Evolutionary conservation across 2,888 invertebrate species (phyloP).

Genomic region (Griposia aprilina): DNA sequence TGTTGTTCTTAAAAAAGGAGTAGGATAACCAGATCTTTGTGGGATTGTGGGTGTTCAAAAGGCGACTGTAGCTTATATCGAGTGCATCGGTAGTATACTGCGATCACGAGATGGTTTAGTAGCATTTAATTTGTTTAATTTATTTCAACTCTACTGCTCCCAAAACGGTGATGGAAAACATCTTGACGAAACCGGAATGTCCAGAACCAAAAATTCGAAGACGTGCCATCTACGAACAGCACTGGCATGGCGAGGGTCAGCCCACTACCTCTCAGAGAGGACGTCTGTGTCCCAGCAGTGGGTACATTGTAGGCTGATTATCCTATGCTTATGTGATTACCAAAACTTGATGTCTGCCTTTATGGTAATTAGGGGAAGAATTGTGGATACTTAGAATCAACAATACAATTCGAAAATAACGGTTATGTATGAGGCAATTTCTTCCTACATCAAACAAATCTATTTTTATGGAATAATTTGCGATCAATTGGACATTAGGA

Average conservation of each 20-base stretch:
- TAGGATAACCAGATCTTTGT: background rate
- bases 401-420: background rate
- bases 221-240: no score
- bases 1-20: background rate
- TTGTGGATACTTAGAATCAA: background rate
- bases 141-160: no score
- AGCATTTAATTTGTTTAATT: no score
- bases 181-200: no score
- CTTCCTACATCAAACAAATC: background rate
- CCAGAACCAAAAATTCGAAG: no score
- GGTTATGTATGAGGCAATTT: background rate
- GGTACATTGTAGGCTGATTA: background rate
- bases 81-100: background rate
- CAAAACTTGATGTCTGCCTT: background rate
- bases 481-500: slow-evolving; percentile 27
- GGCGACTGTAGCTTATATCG: background rate
- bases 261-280: no score
- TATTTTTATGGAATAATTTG: background rate
- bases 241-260: no score
- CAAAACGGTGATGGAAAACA: no score
- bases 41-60: background rate
- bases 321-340: background rate
- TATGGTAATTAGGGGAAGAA: no score
- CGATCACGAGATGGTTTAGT: no score
- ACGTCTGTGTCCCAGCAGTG: background rate